Evolutionary conservation across 2,113 vertebrate genomes (phyloP), one percentile per base, ranked within the genome.

Genomic region (Xenotilapia leptura): DNA sequence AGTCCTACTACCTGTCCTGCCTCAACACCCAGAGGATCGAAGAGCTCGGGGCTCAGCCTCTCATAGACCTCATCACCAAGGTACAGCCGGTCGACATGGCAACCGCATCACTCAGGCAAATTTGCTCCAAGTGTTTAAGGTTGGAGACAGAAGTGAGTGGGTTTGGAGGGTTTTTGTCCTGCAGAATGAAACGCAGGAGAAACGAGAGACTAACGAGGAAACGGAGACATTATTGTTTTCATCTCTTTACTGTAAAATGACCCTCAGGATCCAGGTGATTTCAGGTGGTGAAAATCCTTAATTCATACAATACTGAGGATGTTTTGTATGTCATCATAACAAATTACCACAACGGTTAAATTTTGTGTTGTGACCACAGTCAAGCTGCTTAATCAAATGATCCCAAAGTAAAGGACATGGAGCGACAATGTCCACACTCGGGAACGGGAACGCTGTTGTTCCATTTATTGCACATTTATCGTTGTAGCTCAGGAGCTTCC

Each of bases 1-100:
- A 98, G 95, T 96, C 96, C 7, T 99, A 98, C 94, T 99, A 99
- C 93, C 93, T 99, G 86, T 99, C 99, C 86, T 99, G 99, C 92
- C 97, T 99, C 49, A 97, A 97, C 92, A 97, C 98, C 49, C 97
- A 97, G 88, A 97, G 92, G 31, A 99, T 99, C 2, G 98, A 99
- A 84, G 98, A 98, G 65, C 96, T 99, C 82, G 98, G 97, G 23
- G 97, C 98, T 36, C 97, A 97, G 95, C 99, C 98, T 0, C 97
- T 99, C 5, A 88, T 96, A 4, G 97, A 99, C 91, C 97, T 99
- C 90, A 99, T 99, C 3, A 91, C 97, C 91, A 99, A 98, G 97
- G 99, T 98, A 94, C 13, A 7, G 7, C 9, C 31, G 2, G 4
- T 88, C 65, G 1, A 83, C 70, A 21, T 12, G 40, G 82, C 7